Conservation (phyloP, 1,140 invertebrate species). For the Papilio xuthus region DNA sequence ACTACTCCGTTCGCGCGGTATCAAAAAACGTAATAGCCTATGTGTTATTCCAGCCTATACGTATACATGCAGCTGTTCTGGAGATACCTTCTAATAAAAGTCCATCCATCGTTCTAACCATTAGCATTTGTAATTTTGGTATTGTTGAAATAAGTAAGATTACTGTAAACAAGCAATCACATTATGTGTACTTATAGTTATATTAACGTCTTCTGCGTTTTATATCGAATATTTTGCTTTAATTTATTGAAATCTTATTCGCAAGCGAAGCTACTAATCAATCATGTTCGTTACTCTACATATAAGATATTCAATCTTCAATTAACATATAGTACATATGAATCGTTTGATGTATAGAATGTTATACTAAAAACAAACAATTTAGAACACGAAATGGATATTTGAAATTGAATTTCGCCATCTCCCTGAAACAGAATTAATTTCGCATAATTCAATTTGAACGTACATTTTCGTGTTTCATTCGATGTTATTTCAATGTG, state of each 20-base stretch:
- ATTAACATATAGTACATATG: neutral
- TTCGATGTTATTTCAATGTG: slow-evolving; percentile 6
- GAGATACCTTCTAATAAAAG: too few species aligned
- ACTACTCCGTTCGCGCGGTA: too few species aligned
- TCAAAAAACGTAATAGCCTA: too few species aligned
- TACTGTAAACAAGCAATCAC: too few species aligned
- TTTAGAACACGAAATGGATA: slow-evolving; percentile 17
- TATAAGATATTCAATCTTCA: neutral
- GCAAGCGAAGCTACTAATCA: neutral
- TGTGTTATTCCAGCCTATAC: too few species aligned
- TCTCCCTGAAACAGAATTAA: slow-evolving; percentile 26
- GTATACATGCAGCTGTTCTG: too few species aligned
- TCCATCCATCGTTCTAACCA: too few species aligned
- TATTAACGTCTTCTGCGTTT: neutral
- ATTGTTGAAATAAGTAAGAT: too few species aligned
- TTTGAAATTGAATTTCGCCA: slow-evolving; percentile 14
- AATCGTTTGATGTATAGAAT: slow-evolving; percentile 6
- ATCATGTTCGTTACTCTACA: neutral
- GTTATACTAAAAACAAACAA: slow-evolving; percentile 23
- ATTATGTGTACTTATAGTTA: too few species aligned
- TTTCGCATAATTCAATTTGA: slow-evolving; percentile 23
- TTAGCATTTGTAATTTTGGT: too few species aligned
- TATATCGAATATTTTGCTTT: too few species aligned
- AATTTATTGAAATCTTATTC: neutral
- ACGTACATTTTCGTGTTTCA: neutral